Evolutionary conservation across 2,888 invertebrate genomes (phyloP).

Genomic region (Anticlea derivata): DNA sequence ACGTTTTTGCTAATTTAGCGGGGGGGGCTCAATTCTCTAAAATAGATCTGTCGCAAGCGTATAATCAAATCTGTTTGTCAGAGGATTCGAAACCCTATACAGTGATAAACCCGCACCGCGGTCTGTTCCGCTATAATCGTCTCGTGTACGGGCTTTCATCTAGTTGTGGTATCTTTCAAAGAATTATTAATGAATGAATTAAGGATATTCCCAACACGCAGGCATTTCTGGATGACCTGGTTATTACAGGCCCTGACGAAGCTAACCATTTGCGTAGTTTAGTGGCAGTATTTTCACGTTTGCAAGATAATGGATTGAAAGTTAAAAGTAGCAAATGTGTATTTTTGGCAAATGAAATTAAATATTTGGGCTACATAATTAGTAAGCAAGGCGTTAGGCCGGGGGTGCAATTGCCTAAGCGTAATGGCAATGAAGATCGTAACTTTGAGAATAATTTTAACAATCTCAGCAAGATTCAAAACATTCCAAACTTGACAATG

Average conservation of each 20-base stretch:
- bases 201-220: slow-evolving; percentile 3
- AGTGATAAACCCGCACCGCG: neutral
- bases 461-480: too few relatives aligned
- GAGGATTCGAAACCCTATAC: slow-evolving; percentile 14
- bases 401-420: too few relatives aligned
- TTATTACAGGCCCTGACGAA: slow-evolving; percentile 2
- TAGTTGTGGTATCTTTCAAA: slow-evolving; percentile 7
- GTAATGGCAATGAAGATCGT: too few relatives aligned
- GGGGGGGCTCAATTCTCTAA: slow-evolving; percentile 15
- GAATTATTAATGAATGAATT: slow-evolving; percentile 5
- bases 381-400: neutral
- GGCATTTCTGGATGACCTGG: slow-evolving; percentile 21
- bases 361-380: slow-evolving; percentile 20
- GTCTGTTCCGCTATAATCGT: slow-evolving; percentile 6
- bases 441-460: too few relatives aligned
- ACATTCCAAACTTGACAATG: too few relatives aligned
- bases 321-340: slow-evolving; percentile 21
- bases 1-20: slow-evolving; percentile 14
- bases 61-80: slow-evolving; percentile 12
- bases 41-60: slow-evolving; percentile 23
- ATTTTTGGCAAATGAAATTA: slow-evolving; percentile 14
- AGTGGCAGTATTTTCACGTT: too few relatives aligned
- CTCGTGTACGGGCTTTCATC: neutral
- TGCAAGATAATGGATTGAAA: slow-evolving; percentile 10
- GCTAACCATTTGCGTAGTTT: too few relatives aligned